Conservation (phyloP, 1,140 invertebrate species). For the Aleiodes sp. region DNA sequence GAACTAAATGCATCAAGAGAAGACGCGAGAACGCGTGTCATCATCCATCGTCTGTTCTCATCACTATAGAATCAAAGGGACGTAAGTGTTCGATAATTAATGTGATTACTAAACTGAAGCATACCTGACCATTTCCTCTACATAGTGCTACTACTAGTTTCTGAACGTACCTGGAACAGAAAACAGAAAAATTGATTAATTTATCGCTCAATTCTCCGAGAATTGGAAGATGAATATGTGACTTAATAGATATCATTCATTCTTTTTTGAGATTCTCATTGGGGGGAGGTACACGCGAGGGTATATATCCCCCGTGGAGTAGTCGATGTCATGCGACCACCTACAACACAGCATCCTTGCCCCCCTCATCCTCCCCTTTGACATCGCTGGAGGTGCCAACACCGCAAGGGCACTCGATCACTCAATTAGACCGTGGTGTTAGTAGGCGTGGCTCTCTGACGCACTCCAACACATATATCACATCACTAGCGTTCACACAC, state of each 20-base stretch:
- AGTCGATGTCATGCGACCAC: conserved; percentile 12
- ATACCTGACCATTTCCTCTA: not conserved
- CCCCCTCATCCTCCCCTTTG: too few species aligned
- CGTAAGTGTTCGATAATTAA: too few species aligned
- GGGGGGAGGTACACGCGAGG: not conserved
- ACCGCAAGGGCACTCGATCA: conserved; percentile 61
- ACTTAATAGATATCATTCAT: too few species aligned
- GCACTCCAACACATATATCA: conserved; percentile 56
- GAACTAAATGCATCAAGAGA: too few species aligned
- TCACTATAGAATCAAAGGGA: too few species aligned
- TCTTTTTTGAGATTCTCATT: not conserved
- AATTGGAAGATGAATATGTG: too few species aligned
- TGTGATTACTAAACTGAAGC: not conserved
- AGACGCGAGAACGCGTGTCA: too few species aligned
- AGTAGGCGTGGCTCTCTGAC: conserved; percentile 60
- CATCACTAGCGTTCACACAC: conserved; percentile 19
- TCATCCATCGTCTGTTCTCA: too few species aligned
- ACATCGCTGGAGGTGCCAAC: conserved; percentile 46
- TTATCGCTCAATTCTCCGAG: not conserved
- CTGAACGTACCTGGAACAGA: conserved; percentile 17
- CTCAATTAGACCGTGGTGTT: conserved; percentile 62
- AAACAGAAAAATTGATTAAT: conserved; percentile 11
- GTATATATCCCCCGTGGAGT: not conserved
- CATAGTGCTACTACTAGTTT: not conserved
- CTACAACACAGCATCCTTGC: conserved; percentile 25